Percentiles rank a stretch among this genome's conserved stretches.
Conservation (phyloP, 1,140 invertebrate genomes). For the Drosophila persimilis region DNA sequence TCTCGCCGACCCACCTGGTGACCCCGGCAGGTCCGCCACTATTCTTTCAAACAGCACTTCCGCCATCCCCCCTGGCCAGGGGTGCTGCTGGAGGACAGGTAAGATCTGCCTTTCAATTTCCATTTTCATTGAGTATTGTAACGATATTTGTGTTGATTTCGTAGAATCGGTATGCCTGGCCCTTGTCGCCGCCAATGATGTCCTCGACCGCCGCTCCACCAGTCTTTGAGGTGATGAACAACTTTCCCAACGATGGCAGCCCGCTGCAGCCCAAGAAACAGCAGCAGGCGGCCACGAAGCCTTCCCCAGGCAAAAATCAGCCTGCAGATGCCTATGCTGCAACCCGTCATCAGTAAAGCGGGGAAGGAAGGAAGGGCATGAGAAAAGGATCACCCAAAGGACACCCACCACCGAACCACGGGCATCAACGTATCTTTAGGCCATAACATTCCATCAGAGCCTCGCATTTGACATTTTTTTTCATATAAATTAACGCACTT, state of each 20-base stretch:
- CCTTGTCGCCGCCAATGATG: slow-evolving; percentile 18
- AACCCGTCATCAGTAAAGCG: slow-evolving; percentile 44
- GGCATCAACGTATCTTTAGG: too few species aligned
- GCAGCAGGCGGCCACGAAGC: background rate
- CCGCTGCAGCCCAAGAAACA: slow-evolving; percentile 1
- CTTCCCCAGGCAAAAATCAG: slow-evolving; percentile 10
- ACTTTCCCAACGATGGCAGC: slow-evolving; percentile 30
- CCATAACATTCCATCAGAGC: background rate
- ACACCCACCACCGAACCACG: background rate
- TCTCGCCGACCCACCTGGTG: slow-evolving; percentile 15
- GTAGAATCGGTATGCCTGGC: slow-evolving; percentile 52
- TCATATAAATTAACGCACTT: too few species aligned
- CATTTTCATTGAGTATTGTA: too few species aligned
- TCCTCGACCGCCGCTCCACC: slow-evolving; percentile 23
- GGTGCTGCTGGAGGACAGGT: slow-evolving; percentile 34
- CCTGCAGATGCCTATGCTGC: slow-evolving; percentile 25
- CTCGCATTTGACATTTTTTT: too few species aligned
- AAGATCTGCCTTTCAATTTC: too few species aligned
- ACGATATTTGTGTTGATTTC: background rate
- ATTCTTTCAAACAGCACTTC: slow-evolving; percentile 39
- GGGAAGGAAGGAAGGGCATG: background rate
- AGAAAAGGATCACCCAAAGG: background rate
- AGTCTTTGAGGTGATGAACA: slow-evolving; percentile 34
- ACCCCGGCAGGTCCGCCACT: slow-evolving; percentile 32
- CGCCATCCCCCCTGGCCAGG: background rate